Evolutionary conservation across 2,113 vertebrate species (phyloP).

Genomic region (Phoxinus phoxinus): DNA sequence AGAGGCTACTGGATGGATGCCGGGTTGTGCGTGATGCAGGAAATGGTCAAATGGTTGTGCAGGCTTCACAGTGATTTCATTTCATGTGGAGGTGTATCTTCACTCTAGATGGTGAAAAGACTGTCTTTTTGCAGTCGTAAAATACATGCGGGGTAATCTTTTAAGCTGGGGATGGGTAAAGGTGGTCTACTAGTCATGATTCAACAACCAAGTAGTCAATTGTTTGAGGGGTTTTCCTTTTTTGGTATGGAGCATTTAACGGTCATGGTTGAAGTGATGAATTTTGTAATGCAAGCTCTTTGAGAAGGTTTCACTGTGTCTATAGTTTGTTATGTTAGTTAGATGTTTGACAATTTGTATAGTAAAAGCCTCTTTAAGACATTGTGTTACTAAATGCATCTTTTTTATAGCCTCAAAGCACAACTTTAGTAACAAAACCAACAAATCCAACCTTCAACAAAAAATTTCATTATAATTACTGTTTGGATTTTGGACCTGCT

Average conservation of each 20-base stretch:
- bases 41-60: constrained; percentile 29
- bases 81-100: background rate
- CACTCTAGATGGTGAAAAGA: constrained; percentile 17
- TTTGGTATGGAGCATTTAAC: background rate
- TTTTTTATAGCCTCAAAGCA: background rate
- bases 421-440: background rate
- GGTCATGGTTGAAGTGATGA: background rate
- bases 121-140: background rate
- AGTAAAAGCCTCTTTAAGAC: background rate
- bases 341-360: background rate
- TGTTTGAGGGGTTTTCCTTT: background rate
- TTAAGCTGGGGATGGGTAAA: background rate
- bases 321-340: background rate
- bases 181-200: background rate
- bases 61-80: background rate
- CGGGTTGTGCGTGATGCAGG: background rate
- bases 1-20: constrained; percentile 16
- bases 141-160: background rate
- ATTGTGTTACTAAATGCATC: background rate
- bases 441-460: background rate
- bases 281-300: background rate
- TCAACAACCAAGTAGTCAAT: background rate
- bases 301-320: background rate
- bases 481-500: background rate
- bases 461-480: background rate